Evolutionary conservation across 1,140 invertebrate genomes (phyloP).

Genomic region (Matsumurasca onukii): DNA sequence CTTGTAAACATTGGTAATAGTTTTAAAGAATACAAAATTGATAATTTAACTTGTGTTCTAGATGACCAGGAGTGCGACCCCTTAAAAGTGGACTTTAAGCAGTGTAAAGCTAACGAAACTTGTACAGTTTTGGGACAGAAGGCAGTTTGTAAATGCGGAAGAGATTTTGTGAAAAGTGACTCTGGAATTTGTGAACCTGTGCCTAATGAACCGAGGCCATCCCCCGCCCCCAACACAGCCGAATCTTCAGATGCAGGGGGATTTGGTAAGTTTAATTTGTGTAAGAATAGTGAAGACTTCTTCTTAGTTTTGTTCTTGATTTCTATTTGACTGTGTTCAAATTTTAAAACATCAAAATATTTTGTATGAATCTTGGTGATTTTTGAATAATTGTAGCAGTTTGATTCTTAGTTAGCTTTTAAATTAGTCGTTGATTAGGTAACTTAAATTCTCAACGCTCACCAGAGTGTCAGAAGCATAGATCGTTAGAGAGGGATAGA

Average conservation of each 20-base stretch:
- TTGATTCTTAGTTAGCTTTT: not conserved
- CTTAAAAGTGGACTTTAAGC: not conserved
- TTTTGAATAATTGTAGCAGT: not conserved
- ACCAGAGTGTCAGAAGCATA: no score
- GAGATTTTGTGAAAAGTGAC: not conserved
- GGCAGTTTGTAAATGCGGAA: slow-evolving; percentile 4
- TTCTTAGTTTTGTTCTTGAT: not conserved
- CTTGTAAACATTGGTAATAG: no score
- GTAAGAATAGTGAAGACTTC: not conserved
- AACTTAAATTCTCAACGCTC: not conserved
- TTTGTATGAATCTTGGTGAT: not conserved
- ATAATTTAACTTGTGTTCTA: not conserved
- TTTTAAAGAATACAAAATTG: no score
- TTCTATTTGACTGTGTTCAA: not conserved
- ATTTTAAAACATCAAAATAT: not conserved
- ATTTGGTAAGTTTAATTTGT: slow-evolving; percentile 15
- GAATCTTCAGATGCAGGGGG: not conserved
- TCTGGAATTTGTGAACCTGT: slow-evolving; percentile 4
- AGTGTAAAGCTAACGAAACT: slow-evolving; percentile 8
- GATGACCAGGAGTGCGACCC: not conserved
- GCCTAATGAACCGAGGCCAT: not conserved
- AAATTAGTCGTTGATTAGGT: not conserved
- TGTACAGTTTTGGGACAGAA: not conserved
- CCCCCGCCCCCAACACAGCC: not conserved
- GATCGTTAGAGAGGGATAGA: no score